These are phyloP conservation scores for Bellardia bayeri DNA, from an alignment of 2,888 invertebrate species.

Conservation along the genomic window DNA sequence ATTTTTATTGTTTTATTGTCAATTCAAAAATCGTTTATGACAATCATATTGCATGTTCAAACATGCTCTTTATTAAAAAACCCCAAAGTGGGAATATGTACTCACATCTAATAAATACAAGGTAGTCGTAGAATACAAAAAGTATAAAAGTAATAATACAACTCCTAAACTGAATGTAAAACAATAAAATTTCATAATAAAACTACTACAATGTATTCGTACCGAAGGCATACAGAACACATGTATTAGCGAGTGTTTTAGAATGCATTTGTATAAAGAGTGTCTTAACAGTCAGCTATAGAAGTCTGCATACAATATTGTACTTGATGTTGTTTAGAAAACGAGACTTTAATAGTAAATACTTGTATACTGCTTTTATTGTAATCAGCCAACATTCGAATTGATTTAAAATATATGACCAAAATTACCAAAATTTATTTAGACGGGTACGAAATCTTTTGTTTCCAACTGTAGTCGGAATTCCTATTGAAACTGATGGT, in stretches of 20 bases:
- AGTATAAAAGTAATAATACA: conserved; percentile 1
- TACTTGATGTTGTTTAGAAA: no score
- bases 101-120: background rate
- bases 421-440: no score
- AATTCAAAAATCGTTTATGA: conserved; percentile 80
- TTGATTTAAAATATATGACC: no score
- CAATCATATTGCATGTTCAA: conserved; percentile 75
- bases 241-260: background rate
- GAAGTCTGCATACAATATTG: background rate
- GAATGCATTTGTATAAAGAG: background rate
- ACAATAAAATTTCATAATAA: conserved; percentile 57
- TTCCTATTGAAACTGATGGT: conserved; percentile 26
- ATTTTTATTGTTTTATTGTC: conserved; percentile 63
- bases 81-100: conserved; percentile 55
- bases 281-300: background rate
- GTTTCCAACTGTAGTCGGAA: background rate
- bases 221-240: background rate
- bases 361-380: no score
- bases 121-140: background rate
- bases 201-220: conserved; percentile 35
- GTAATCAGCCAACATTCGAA: no score
- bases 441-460: background rate
- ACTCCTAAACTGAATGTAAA: conserved; percentile 60
- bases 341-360: no score
- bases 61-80: conserved; percentile 55